Evolutionary conservation across 2,888 invertebrate species (phyloP), one percentile per base, ranked within the genome.

Genomic region (Lasioglossum leucozonium): DNA sequence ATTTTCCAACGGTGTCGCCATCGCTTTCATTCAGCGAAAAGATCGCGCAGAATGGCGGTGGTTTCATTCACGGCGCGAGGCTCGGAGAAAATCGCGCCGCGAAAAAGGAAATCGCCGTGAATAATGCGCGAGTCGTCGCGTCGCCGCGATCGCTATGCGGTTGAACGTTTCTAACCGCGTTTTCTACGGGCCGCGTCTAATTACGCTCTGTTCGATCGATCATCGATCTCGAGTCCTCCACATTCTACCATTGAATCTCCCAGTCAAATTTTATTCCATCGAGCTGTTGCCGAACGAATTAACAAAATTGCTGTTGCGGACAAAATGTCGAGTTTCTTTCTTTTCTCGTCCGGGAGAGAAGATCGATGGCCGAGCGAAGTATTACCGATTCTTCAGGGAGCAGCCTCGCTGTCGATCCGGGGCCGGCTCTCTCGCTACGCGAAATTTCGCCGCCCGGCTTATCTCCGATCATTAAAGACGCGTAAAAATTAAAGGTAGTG

Each of bases 91-190:
- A 82, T 51, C 74, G 74, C 77, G 77, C n/a, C 76, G 30, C 11
- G 81, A 81, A 18, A 51, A 84, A 84, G 81, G 83, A 84, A 81
- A 81, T 83, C 83, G 81, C 6, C 67, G 81, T 55, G 72, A 81
- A 87, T 89, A 87, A 77, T 82, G 80, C 74, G 73, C 79, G 55
- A 34, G 18, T 62, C 26, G 47, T 51, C 47, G 34, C 34, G 34
- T 34, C 34, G 74, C 79, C 79, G 42, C 72, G 67, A 62, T 84
- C 79, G 47, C 44, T 51, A 37, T 62, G 37, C 51, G 44, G 72
- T 3, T 3, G 42, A 22, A 55, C 69, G 82, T 73, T 80, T 84
- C 81, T 55, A 80, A n/a, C n/a, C 11, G 18, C 58, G 72, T 65
- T 72, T 67, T 69, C 78, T 71, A 77, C 37, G 58, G 30, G 51